Evolutionary conservation across 2,888 invertebrate species (phyloP), one percentile per base, ranked within the genome.

Genomic region (Tenthredo distinguenda): DNA sequence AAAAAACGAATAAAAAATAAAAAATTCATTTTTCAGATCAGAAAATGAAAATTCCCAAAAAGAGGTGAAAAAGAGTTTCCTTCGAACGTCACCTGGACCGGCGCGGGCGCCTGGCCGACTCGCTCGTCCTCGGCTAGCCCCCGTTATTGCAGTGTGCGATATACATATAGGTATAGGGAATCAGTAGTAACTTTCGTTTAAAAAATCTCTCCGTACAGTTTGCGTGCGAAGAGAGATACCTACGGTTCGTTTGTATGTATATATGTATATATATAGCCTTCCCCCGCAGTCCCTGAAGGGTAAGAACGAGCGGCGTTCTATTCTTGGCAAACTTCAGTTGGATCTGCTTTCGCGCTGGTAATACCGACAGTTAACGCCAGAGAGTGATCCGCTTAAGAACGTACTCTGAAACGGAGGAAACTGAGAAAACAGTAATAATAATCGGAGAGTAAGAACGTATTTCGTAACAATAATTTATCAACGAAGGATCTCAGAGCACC

Each of bases 321-420:
- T 93, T 93, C 93, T 93, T 91, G 93, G 93, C 92, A 90, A 91
- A 92, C 91, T 90, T 90, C 87, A 91, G 90, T 91, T 91, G 90
- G 90, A 92, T 89, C 89, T 89, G 90, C 90, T 91, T 90, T 91
- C 90, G 91, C 90, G 90, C 90, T 90, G 83, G 83, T 83, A 83
- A 83, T 83, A 50, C 83, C 83, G 83, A 83, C 83, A 83, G 83
- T 83, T 83, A 83, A 83, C 71, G 83, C 68, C 83, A 65, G 83
- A 83, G 83, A 68, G 83, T 83, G 83, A 71, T 83, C 83, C 83
- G 83, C 83, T 83, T 68, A 83, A 83, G 83, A 83, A 83, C 68
- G 34, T 21, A 83, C 68, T 43, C 18, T 31, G 47, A 68, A 71
- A 18, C 10, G 65, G n/a, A 65, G 58, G 43, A 34, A 62, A 12